These are phyloP conservation scores for Halocynthia roretzi DNA, from an alignment of 23 tunicate genomes.

Conservation along the genomic window DNA sequence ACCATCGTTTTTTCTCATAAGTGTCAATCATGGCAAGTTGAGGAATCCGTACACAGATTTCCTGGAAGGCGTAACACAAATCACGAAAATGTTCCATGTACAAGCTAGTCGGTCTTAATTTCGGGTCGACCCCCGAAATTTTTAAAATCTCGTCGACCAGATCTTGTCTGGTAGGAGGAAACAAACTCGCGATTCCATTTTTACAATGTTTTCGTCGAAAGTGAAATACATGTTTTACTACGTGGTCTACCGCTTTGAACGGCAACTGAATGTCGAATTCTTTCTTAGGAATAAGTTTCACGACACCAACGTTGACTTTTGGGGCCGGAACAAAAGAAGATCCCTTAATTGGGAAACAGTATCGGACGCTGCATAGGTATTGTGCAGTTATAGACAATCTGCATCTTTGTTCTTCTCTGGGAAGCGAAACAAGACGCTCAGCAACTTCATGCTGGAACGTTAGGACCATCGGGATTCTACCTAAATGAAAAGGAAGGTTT, in stretches of 20 bases:
- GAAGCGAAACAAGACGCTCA: conserved; percentile 55
- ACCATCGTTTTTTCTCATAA: conserved; percentile 50
- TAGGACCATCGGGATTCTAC: conserved; percentile 74
- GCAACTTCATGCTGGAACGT: conserved; percentile 88
- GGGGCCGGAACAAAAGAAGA: conserved; percentile 75
- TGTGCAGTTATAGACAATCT: conserved; percentile 75
- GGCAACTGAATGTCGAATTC: conserved; percentile 48
- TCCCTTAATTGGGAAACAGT: conserved; percentile 46
- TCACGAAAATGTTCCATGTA: conserved; percentile 40
- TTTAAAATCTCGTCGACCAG: conserved; percentile 46
- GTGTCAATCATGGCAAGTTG: conserved; percentile 57
- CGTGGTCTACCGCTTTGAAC: conserved; percentile 61
- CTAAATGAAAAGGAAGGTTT: neutral
- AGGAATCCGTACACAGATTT: conserved; percentile 72
- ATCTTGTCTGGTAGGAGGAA: conserved; percentile 59
- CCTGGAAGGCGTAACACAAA: conserved; percentile 64
- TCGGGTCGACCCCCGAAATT: conserved; percentile 45
- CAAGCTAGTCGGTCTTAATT: conserved; percentile 10
- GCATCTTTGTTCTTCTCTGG: conserved; percentile 59
- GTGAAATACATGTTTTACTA: conserved; percentile 62
- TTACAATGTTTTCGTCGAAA: conserved; percentile 34
- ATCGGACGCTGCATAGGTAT: conserved; percentile 48
- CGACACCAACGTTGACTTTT: conserved; percentile 70
- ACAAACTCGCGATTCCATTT: conserved; percentile 47
- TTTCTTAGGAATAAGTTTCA: conserved; percentile 56